Conservation (phyloP, 2,113 vertebrate species). For the Phylloscopus trochilus region DNA sequence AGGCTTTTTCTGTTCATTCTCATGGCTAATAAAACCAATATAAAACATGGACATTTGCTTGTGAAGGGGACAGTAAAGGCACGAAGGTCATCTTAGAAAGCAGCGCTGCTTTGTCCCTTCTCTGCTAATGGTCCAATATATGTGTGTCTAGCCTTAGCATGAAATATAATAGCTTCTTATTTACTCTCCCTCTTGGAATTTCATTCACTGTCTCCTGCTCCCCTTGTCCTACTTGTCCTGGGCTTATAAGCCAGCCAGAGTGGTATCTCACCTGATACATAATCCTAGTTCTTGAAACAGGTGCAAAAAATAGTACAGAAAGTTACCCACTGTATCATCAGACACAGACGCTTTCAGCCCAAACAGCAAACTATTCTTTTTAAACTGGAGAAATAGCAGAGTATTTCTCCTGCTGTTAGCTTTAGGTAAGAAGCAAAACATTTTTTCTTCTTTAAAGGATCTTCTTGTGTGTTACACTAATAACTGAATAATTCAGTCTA, state of each 20-base stretch:
- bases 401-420: neutral
- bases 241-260: neutral
- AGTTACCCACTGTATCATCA: accelerated
- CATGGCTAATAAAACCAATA: neutral
- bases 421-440: neutral
- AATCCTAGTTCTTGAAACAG: neutral
- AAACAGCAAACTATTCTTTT: neutral
- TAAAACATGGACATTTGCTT: neutral
- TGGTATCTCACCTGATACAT: neutral
- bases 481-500: neutral
- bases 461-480: neutral
- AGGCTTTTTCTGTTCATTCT: neutral
- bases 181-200: neutral
- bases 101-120: neutral
- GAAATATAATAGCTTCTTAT: neutral
- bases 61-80: neutral
- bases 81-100: neutral
- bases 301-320: neutral
- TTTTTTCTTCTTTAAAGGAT: neutral
- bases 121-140: neutral
- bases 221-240: neutral
- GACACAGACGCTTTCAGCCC: neutral
- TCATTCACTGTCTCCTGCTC: neutral
- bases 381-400: neutral
- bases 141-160: neutral